Percentiles rank a stretch among this genome's conserved stretches.
phyloP scores from a whole-genome alignment of 2,113 vertebrate genomes.

The Calidris pugnax region DNA sequence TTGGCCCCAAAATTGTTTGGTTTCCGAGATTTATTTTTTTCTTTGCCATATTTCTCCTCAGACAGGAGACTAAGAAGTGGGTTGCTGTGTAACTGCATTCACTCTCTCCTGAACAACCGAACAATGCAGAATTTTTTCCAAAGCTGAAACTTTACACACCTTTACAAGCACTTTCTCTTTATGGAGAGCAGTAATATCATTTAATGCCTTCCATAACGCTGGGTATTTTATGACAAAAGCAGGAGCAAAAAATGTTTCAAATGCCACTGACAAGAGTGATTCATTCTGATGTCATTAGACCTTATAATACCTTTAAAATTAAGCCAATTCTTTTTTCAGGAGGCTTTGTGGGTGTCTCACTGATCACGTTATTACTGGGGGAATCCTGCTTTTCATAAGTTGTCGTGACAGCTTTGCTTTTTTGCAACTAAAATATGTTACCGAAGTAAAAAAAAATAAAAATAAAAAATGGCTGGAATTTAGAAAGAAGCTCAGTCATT shows the following conservation, averaged over 20 bases:
- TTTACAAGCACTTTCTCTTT: neutral
- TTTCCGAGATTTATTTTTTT: neutral
- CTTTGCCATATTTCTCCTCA: neutral
- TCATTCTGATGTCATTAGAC: neutral
- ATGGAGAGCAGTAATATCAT: neutral
- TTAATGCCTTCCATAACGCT: neutral
- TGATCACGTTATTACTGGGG: neutral
- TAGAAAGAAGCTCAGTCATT: neutral
- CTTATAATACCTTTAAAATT: neutral
- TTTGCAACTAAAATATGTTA: neutral
- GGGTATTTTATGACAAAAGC: neutral
- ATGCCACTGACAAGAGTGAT: neutral
- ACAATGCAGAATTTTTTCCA: neutral
- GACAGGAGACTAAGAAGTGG: neutral
- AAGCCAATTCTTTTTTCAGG: neutral
- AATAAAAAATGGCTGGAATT: neutral
- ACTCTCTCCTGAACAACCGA: neutral
- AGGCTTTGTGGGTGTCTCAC: neutral
- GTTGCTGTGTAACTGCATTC: neutral
- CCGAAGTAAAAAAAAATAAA: neutral
- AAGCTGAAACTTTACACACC: neutral
- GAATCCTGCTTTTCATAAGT: neutral
- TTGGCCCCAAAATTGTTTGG: no score
- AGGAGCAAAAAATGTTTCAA: neutral
- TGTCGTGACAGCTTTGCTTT: neutral